phyloP scores from a whole-genome alignment of 2,113 vertebrate genomes.

The Chaetura pelagica region DNA sequence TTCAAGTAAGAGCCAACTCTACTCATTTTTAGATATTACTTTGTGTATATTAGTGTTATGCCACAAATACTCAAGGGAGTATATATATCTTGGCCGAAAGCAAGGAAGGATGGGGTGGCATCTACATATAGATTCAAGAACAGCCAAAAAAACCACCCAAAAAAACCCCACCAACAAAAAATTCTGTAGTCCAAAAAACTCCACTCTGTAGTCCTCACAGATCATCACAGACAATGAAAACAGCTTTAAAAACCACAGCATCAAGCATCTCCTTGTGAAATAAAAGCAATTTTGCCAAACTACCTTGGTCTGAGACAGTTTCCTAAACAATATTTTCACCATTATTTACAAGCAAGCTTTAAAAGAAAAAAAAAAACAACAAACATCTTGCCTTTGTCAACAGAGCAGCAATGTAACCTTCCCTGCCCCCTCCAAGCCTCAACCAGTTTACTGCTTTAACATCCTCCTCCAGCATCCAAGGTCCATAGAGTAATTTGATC shows the following conservation, averaged over 20 bases:
- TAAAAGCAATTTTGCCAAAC: neutral
- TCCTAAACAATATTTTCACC: neutral
- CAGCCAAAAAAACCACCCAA: neutral
- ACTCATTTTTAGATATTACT: neutral
- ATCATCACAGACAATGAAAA: accelerated
- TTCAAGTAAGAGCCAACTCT: neutral
- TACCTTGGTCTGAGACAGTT: neutral
- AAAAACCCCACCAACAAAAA: no score
- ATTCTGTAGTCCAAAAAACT: neutral
- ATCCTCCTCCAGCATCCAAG: neutral
- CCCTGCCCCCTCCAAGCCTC: accelerated
- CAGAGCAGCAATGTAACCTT: neutral
- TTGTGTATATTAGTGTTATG: neutral
- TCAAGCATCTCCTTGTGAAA: neutral
- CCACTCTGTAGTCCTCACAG: neutral
- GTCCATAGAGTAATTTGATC: neutral
- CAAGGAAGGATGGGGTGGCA: neutral
- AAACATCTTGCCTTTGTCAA: neutral
- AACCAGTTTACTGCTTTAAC: neutral
- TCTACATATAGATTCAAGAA: neutral
- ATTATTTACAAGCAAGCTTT: neutral
- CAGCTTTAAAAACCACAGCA: neutral
- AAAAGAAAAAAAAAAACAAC: neutral
- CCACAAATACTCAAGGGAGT: neutral
- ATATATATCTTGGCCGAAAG: neutral